Percentiles rank a stretch among this genome's conserved stretches.
Conservation (phyloP, 1,140 invertebrate species). For the Battus philenor region DNA sequence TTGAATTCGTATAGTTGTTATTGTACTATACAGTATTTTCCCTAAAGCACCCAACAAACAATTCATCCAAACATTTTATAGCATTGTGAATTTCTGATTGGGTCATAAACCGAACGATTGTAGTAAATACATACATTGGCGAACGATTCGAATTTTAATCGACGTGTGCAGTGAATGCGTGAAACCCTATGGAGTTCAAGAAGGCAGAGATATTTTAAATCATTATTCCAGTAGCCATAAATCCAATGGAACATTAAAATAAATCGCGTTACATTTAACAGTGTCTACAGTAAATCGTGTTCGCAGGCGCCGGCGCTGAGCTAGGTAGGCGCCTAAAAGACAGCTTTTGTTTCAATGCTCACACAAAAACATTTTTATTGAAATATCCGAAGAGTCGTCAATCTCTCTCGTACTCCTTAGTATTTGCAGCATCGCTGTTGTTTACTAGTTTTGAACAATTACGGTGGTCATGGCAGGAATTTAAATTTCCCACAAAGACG, state of each 20-base stretch:
- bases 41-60: slow-evolving; percentile 9
- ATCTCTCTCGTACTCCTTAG: slow-evolving; percentile 2
- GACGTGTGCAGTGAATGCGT: slow-evolving; percentile 38
- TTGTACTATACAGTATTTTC: neutral
- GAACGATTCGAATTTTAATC: slow-evolving; percentile 44
- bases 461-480: no score
- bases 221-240: slow-evolving; percentile 32
- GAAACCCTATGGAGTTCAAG: slow-evolving; percentile 23
- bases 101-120: slow-evolving; percentile 36
- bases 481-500: no score
- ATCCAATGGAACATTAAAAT: slow-evolving; percentile 31
- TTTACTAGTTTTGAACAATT: no score
- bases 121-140: slow-evolving; percentile 30
- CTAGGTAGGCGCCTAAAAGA: slow-evolving; percentile 13
- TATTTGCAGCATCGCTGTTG: no score
- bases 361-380: neutral
- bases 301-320: slow-evolving; percentile 4
- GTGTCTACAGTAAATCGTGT: slow-evolving; percentile 11
- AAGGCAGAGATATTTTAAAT: slow-evolving; percentile 32
- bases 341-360: slow-evolving; percentile 15
- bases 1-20: neutral
- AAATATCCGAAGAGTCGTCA: slow-evolving; percentile 3
- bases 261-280: slow-evolving; percentile 26
- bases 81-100: slow-evolving; percentile 28
- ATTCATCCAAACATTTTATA: slow-evolving; percentile 15